Evolutionary conservation across 2,113 vertebrate species (phyloP).

Genomic region (Cisticola juncidis): DNA sequence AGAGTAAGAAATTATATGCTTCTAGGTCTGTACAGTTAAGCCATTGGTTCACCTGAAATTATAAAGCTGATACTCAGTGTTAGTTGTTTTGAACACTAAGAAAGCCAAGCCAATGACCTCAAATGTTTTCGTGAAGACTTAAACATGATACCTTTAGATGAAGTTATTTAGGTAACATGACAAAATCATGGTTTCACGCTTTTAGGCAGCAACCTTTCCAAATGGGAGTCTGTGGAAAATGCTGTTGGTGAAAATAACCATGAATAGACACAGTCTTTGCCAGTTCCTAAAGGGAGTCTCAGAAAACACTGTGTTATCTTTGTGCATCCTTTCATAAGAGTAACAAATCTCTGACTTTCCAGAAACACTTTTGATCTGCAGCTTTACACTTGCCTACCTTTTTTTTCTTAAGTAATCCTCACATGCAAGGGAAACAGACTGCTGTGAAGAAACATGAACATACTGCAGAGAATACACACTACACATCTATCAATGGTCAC

Average conservation of each 20-base stretch:
- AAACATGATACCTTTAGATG: neutral
- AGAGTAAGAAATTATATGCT: constrained; percentile 22
- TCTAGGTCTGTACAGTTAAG: neutral
- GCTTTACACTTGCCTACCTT: neutral
- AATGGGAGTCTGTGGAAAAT: neutral
- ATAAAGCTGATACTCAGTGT: neutral
- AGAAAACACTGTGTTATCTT: neutral
- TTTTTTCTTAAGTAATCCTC: neutral
- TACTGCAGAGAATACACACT: neutral
- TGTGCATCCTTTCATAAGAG: neutral
- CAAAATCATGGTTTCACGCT: neutral
- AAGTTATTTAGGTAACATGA: constrained; percentile 22
- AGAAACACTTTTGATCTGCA: neutral
- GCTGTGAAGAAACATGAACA: neutral
- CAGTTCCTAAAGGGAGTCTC: neutral
- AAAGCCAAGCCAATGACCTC: constrained; percentile 2
- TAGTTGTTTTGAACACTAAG: neutral
- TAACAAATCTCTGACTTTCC: neutral
- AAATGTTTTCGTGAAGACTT: neutral
- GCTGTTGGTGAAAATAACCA: neutral
- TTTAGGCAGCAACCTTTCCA: neutral
- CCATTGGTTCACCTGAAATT: neutral
- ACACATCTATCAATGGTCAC: rapidly evolving
- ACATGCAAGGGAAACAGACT: neutral
- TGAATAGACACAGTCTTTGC: neutral